Evolutionary conservation across 2,797 vertebrate genomes (phyloP).

Genomic region (Euphonia xanthogaster): DNA sequence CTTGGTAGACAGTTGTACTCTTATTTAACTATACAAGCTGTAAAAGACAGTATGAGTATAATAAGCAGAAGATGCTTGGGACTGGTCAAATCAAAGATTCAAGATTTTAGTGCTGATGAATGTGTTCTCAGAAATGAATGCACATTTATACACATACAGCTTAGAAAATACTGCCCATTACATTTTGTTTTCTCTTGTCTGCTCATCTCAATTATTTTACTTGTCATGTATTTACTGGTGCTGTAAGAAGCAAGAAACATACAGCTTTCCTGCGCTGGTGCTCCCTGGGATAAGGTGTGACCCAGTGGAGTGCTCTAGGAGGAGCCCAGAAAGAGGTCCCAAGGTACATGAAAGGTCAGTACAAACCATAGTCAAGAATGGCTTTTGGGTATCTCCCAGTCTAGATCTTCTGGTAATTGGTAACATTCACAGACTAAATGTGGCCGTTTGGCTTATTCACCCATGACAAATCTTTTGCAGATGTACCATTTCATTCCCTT

Average conservation of each 20-base stretch:
- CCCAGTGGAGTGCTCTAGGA: not conserved
- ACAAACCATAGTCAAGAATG: not conserved
- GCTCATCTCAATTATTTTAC: not conserved
- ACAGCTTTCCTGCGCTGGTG: rapidly evolving
- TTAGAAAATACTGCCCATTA: not conserved
- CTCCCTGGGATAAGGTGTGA: not conserved
- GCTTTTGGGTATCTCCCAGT: not conserved
- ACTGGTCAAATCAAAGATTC: not conserved
- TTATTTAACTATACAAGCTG: not conserved
- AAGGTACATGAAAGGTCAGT: not conserved
- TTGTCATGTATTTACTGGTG: not conserved
- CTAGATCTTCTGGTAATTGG: not conserved
- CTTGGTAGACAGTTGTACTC: not conserved
- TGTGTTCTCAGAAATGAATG: not conserved
- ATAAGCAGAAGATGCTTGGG: not conserved
- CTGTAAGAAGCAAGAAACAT: not conserved
- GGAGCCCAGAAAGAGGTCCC: not conserved
- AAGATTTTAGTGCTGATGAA: not conserved
- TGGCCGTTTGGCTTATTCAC: not conserved
- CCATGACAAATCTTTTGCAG: not conserved
- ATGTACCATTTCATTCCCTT: not conserved
- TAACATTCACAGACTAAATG: not conserved
- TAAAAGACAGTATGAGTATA: not conserved
- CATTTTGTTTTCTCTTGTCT: not conserved
- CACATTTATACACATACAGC: not conserved